phyloP scores from a whole-genome alignment of 2,797 vertebrate genomes.

The Amphiprion clarkii region DNA sequence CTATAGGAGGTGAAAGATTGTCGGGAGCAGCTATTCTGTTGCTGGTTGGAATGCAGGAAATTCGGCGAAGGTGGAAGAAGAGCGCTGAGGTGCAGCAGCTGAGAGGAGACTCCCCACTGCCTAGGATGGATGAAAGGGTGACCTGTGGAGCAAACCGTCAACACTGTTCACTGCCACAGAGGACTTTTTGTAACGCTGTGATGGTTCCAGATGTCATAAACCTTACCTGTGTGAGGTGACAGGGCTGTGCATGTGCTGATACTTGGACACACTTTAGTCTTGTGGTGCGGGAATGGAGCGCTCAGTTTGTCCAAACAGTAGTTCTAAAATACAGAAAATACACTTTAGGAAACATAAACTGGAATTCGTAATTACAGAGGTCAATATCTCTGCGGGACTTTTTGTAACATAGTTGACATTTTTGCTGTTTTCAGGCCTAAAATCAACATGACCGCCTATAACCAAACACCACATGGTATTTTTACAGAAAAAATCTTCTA shows the following conservation, averaged over 20 bases:
- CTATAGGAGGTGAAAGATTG: slow-evolving; percentile 39
- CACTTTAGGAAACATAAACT: background rate
- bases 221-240: slow-evolving; percentile 51
- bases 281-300: slow-evolving; percentile 13
- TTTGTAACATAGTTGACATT: too few relatives aligned
- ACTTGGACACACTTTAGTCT: slow-evolving; percentile 14
- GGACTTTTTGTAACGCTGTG: background rate
- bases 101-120: slow-evolving; percentile 40
- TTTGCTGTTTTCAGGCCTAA: too few relatives aligned
- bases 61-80: slow-evolving; percentile 40
- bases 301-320: slow-evolving; percentile 28
- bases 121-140: background rate
- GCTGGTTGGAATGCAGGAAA: slow-evolving; percentile 35
- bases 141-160: slow-evolving; percentile 22
- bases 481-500: too few relatives aligned
- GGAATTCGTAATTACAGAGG: background rate
- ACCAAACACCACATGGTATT: too few relatives aligned
- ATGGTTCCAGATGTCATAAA: background rate
- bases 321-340: slow-evolving; percentile 62
- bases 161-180: background rate
- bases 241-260: background rate
- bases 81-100: slow-evolving; percentile 61
- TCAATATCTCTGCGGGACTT: too few relatives aligned
- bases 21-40: slow-evolving; percentile 14
- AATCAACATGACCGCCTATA: too few relatives aligned